Percentiles rank a stretch among this genome's conserved stretches.
Evolutionary conservation across 2,888 invertebrate genomes (phyloP).

Genomic region (Aspidapion aeneum): DNA sequence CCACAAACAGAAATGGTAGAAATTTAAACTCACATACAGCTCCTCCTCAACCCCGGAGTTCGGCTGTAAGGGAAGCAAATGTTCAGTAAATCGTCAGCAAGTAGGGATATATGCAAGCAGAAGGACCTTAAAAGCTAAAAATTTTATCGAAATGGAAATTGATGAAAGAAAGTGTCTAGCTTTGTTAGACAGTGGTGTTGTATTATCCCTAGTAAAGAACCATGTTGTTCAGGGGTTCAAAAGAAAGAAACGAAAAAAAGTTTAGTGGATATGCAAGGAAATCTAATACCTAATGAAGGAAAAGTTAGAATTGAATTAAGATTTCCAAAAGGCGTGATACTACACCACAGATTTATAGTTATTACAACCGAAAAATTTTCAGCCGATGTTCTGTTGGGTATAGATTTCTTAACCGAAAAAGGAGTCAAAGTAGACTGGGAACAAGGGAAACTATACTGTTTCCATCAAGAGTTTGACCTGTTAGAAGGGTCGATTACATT

Average conservation of each 20-base stretch:
- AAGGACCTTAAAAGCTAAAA: not conserved
- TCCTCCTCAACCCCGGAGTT: slow-evolving; percentile 5
- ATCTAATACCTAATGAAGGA: slow-evolving; percentile 3
- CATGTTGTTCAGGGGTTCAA: slow-evolving; percentile 2
- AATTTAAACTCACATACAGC: slow-evolving; percentile 3
- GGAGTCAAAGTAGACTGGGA: not conserved
- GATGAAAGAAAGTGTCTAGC: not conserved
- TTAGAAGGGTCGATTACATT: not conserved
- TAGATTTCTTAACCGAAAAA: not conserved
- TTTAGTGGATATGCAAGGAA: slow-evolving; percentile 7
- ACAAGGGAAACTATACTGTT: not conserved
- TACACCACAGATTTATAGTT: not conserved
- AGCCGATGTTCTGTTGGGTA: not conserved
- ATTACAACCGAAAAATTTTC: not conserved
- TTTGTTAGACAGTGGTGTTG: slow-evolving; percentile 5
- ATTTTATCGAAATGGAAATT: not conserved
- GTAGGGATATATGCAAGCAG: slow-evolving; percentile 7
- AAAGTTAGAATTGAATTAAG: not conserved
- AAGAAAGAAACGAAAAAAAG: not conserved
- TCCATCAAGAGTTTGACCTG: not conserved
- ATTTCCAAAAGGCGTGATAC: not conserved
- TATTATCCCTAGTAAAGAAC: not conserved
- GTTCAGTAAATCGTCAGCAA: not conserved
- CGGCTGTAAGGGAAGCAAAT: slow-evolving; percentile 5
- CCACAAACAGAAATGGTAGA: not conserved